Evolutionary conservation across 2,888 invertebrate species (phyloP), one percentile per base, ranked within the genome.

Genomic region (Dysmachus trigonus): DNA sequence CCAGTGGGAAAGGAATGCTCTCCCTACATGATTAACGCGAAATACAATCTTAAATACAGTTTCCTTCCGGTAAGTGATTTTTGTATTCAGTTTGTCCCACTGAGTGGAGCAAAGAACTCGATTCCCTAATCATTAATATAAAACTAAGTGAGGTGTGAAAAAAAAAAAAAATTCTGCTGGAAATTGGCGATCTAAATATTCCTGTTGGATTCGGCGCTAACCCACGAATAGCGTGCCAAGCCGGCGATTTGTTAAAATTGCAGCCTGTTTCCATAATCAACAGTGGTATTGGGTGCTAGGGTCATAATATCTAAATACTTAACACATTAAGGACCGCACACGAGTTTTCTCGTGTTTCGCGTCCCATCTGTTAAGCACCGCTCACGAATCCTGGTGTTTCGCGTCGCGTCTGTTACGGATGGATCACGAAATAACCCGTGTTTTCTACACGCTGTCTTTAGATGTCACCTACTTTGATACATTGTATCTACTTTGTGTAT

Each of bases 231-330:
- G 77, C 77, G 77, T 77, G 77, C 77, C 4, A 47, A 41, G 27
- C 77, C 27, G 18, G 77, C 41, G 47, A 77, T 77, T 77, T 77
- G 13, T 30, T 77, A 47, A 47, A 77, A 77, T 77, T 35, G 41
- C 47, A 8, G 41, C 10, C 41, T 47, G 27, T 73, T n/a, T 27
- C 27, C 38, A 77, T 13, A 41, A 35, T 47, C 77, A n/a, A 15
- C 77, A 47, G 35, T 31, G 31, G 31, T 35, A 18, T 22, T 47
- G n/a, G 41, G 27, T 18, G 35, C 47, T 30, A 47, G 27, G 77
- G 77, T 77, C 77, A 77, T 77, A 77, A 77, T 77, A n/a, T n/a
- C n/a, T n/a, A n/a, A n/a, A n/a, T n/a, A n/a, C n/a, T n/a, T n/a
- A n/a, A n/a, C n/a, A n/a, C n/a, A n/a, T n/a, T n/a, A n/a, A n/a